These are phyloP conservation scores for Coleophora flavipennella DNA, from an alignment of 2,888 invertebrate genomes.

Conservation along the genomic window DNA sequence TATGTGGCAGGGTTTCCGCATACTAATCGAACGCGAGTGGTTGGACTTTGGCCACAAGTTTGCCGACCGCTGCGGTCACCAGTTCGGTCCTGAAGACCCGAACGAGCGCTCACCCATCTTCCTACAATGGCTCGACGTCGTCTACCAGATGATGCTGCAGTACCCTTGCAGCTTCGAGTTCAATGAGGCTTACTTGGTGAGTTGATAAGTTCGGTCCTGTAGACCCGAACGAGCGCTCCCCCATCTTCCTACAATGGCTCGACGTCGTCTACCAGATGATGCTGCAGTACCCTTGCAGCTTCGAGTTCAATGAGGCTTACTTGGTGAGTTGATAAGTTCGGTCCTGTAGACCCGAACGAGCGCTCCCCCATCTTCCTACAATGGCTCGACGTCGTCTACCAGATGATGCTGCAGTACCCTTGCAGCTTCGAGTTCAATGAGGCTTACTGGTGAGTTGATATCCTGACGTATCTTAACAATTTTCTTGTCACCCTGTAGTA, in stretches of 20 bases:
- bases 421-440: constrained; percentile 97
- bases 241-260: constrained; percentile 98
- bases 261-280: constrained; percentile 96
- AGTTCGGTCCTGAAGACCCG: constrained; percentile 85
- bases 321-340: constrained; percentile 75
- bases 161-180: constrained; percentile 97
- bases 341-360: constrained; percentile 81
- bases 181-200: constrained; percentile 92
- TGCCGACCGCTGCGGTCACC: constrained; percentile 92
- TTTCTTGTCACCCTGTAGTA: too few species aligned
- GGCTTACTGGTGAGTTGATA: constrained; percentile 84
- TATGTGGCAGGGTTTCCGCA: constrained; percentile 85
- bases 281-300: constrained; percentile 90
- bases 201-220: constrained; percentile 22
- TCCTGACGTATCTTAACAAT: too few species aligned
- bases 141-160: constrained; percentile 91
- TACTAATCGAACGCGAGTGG: constrained; percentile 97
- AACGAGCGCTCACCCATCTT: constrained; percentile 98
- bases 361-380: constrained; percentile 97
- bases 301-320: constrained; percentile 95
- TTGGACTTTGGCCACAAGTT: constrained; percentile 98
- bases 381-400: constrained; percentile 97
- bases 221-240: constrained; percentile 93
- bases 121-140: constrained; percentile 97
- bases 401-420: constrained; percentile 89